Percentiles rank a stretch among this genome's conserved stretches.
phyloP scores from a whole-genome alignment of 2,888 invertebrate species.

The Didymodactylos carnosus region DNA sequence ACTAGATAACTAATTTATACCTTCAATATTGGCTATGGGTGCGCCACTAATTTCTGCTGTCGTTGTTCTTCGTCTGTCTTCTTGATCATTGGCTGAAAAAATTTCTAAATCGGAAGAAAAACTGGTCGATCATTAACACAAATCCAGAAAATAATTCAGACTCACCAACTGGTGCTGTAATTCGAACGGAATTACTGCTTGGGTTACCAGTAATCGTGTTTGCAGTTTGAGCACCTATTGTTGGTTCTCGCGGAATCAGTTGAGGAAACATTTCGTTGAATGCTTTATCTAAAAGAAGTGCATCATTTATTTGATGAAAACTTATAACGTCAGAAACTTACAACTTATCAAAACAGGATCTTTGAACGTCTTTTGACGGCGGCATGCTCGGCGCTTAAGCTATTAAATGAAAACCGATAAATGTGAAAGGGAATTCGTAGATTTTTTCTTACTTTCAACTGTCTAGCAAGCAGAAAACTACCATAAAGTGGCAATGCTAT shows the following conservation, averaged over 20 bases:
- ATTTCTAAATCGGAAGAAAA: neutral
- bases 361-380: neutral
- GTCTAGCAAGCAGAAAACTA: slow-evolving; percentile 2
- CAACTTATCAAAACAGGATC: neutral
- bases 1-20: neutral
- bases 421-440: too few species aligned
- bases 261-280: neutral
- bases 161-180: neutral
- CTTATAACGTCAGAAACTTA: neutral
- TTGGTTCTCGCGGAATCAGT: neutral
- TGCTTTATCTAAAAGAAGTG: slow-evolving; percentile 1
- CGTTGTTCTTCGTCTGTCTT: too few species aligned
- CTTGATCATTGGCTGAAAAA: neutral
- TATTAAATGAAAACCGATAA: neutral
- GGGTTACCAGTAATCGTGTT: neutral
- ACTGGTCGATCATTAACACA: too few species aligned
- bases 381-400: neutral
- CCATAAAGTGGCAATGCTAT: slow-evolving; percentile 3
- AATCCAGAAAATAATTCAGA: too few species aligned
- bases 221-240: too few species aligned
- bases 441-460: neutral
- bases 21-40: neutral
- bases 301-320: neutral
- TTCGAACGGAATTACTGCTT: neutral
- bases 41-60: too few species aligned